A percentile compares a stretch with the other conserved stretches of the same genome.
phyloP scores from a whole-genome alignment of 1,140 invertebrate genomes.

The Himalopsyche phryganea region DNA sequence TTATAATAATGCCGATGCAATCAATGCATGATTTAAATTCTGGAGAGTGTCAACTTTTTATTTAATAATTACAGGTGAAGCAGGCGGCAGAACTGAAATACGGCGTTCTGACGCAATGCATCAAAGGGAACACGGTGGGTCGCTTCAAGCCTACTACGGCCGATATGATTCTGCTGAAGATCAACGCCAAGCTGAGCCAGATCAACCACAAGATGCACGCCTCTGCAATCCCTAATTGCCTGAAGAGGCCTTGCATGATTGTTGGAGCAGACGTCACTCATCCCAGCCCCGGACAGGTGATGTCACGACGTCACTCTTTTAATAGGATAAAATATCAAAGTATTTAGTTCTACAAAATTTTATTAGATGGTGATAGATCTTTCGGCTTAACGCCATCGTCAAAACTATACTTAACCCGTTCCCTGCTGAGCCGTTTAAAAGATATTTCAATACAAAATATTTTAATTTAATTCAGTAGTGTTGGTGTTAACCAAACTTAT shows the following conservation, averaged over 20 bases:
- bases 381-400: no score
- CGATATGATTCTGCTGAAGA: slow-evolving; percentile 73
- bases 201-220: slow-evolving; percentile 60
- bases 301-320: no score
- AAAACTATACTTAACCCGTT: no score
- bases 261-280: slow-evolving; percentile 89
- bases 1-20: no score
- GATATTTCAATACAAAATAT: neutral
- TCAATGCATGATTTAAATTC: no score
- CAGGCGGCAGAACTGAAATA: slow-evolving; percentile 64
- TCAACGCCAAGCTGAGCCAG: slow-evolving; percentile 80
- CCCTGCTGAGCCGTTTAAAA: no score
- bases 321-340: no score
- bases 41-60: no score
- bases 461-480: no score
- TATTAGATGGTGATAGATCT: no score
- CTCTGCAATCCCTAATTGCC: slow-evolving; percentile 36
- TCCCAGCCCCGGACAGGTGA: slow-evolving; percentile 67
- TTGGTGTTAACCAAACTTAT: no score
- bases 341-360: no score
- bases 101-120: slow-evolving; percentile 74
- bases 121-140: slow-evolving; percentile 52
- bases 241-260: slow-evolving; percentile 56
- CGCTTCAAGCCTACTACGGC: slow-evolving; percentile 48
- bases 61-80: slow-evolving; percentile 58